phyloP scores from a whole-genome alignment of 2,888 invertebrate genomes.

The Melieria picta region DNA sequence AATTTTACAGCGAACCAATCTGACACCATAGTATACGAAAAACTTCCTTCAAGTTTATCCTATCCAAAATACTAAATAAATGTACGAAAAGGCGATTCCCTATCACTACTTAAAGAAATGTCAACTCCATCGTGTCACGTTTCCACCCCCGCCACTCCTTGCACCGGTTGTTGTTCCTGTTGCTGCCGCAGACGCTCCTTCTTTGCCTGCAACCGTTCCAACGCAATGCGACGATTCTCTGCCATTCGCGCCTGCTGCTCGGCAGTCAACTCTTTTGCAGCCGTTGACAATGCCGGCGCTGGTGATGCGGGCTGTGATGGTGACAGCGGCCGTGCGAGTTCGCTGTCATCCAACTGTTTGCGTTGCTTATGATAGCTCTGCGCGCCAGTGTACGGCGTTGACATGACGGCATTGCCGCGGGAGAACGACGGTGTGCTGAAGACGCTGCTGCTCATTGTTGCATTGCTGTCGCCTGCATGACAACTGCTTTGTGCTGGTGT shows the following conservation, averaged over 20 bases:
- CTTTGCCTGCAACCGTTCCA: slow-evolving; percentile 72
- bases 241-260: slow-evolving; percentile 77
- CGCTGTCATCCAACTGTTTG: slow-evolving; percentile 47
- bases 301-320: slow-evolving; percentile 53
- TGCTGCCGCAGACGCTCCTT: slow-evolving; percentile 43
- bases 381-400: slow-evolving; percentile 54
- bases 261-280: slow-evolving; percentile 66
- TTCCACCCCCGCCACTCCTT: not conserved
- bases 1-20: no score
- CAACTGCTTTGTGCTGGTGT: slow-evolving; percentile 52
- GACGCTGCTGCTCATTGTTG: slow-evolving; percentile 42
- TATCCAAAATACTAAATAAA: no score
- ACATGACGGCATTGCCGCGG: slow-evolving; percentile 51
- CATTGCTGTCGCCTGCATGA: slow-evolving; percentile 26
- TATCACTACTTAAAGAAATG: no score
- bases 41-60: no score
- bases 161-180: not conserved
- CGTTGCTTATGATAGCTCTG: slow-evolving; percentile 31
- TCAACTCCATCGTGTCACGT: not conserved
- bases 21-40: no score
- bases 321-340: slow-evolving; percentile 58
- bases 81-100: no score
- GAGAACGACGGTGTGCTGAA: slow-evolving; percentile 58
- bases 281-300: slow-evolving; percentile 35
- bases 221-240: slow-evolving; percentile 73